Base-by-base conservation (phyloP, 2,888 invertebrate species). In the Periphyllus acericola region DNA sequence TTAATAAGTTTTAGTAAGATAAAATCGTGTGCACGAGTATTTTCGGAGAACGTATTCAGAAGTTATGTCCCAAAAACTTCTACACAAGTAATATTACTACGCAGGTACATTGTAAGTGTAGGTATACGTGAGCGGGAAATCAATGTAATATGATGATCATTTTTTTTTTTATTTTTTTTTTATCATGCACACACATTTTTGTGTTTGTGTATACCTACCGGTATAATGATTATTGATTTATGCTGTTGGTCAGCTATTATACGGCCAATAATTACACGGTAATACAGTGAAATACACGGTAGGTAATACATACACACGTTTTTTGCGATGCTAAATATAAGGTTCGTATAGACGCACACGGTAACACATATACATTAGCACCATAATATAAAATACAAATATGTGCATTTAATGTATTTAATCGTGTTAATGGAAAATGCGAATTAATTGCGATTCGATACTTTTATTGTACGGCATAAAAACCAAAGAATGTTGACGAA, bases 171-270 rank as follows among this genome's bases (percentile, higher is more conserved):
- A 19, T 36, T 84, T 34, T 75, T 40, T 40, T 46, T 83, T 83
- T 55, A n/a, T n/a, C n/a, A n/a, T 71, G 34, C 8, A 25, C 25
- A 55, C 32, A 29, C 71, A 21, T 36, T 60, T 83, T 60, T 25
- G 0, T 60, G 60, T 19, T 60, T 21, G 19, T 60, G 19, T 60
- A 6, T 40, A 40, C 36, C 1, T 46, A 80, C n/a, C 36, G 3
- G 25, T 66, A 60, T 72, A 83, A 83, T 75, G n/a, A 83, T 83
- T 83, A 83, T 83, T 60, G 83, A 83, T 83, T 60, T 40, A n/a
- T 83, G 14, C 60, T 40, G 52, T 8, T 29, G 40, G 74, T 83
- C 71, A 71, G 46, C 71, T 71, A 82, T 71, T 25, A 55, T 79
- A 66, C n/a, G 11, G 60, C 40, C 36, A 36, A 83, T 83, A 8